Evolutionary conservation across 2,797 vertebrate species (phyloP).

Genomic region (Steatocranus sp.): DNA sequence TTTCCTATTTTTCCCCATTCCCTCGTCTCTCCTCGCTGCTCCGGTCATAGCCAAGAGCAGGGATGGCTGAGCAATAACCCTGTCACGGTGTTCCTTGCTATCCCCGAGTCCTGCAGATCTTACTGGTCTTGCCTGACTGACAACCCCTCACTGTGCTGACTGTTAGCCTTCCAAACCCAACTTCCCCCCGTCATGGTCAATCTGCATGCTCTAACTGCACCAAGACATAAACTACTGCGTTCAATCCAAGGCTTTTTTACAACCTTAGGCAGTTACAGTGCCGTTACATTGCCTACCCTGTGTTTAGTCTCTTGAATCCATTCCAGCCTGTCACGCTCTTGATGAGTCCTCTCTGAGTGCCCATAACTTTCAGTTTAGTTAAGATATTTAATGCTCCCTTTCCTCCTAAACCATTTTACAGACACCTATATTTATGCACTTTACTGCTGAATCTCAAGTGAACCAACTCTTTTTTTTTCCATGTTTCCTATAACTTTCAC

Average conservation of each 20-base stretch:
- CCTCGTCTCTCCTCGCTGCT: slow-evolving; percentile 3
- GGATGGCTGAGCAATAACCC: slow-evolving; percentile 48
- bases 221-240: neutral
- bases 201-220: slow-evolving; percentile 6
- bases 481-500: slow-evolving; percentile 10
- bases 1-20: slow-evolving; percentile 13
- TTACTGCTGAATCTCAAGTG: slow-evolving; percentile 18
- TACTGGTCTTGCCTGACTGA: slow-evolving; percentile 13
- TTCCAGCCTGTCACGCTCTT: slow-evolving; percentile 18
- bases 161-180: slow-evolving; percentile 14
- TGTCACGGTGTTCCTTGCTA: slow-evolving; percentile 52
- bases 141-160: slow-evolving; percentile 10
- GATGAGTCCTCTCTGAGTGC: slow-evolving; percentile 6
- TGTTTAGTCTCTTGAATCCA: slow-evolving; percentile 2
- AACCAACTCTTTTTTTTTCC: neutral
- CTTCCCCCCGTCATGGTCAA: slow-evolving; percentile 7
- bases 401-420: slow-evolving; percentile 1
- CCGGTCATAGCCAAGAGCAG: slow-evolving; percentile 34
- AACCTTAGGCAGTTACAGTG: neutral
- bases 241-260: neutral
- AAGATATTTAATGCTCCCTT: slow-evolving; percentile 29
- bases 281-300: neutral
- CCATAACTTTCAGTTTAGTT: slow-evolving; percentile 16
- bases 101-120: slow-evolving; percentile 34
- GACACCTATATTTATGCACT: slow-evolving; percentile 11